Evolutionary conservation across 2,888 invertebrate species (phyloP).

Genomic region (Deroplatys truncata): DNA sequence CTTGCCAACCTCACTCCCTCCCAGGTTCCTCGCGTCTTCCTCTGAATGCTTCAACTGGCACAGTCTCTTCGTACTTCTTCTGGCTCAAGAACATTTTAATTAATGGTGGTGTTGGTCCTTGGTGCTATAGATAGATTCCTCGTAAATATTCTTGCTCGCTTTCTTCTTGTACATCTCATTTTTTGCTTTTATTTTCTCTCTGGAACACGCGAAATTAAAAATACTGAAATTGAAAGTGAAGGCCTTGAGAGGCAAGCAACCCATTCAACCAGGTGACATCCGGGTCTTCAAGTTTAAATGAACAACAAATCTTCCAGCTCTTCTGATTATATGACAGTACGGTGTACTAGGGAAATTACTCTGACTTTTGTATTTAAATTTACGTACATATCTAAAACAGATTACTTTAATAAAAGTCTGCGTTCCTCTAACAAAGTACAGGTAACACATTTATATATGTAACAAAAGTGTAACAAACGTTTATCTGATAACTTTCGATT

Average conservation of each 20-base stretch:
- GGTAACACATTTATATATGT: no score
- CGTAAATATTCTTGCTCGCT: slow-evolving; percentile 6
- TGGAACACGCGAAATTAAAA: background rate
- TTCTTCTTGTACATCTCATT: background rate
- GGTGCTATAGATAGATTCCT: slow-evolving; percentile 16
- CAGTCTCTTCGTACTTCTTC: background rate
- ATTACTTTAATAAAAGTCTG: no score
- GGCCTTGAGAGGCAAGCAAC: background rate
- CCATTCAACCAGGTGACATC: background rate
- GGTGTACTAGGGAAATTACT: background rate
- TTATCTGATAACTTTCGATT: no score
- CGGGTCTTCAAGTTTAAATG: background rate
- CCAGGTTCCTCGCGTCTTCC: background rate
- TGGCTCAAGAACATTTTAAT: slow-evolving; percentile 19
- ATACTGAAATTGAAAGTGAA: background rate
- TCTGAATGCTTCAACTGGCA: background rate
- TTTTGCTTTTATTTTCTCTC: background rate
- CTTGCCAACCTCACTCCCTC: background rate
- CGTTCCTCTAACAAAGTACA: no score
- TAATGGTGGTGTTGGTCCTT: slow-evolving; percentile 14
- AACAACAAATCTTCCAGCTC: background rate
- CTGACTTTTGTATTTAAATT: background rate
- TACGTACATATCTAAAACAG: no score
- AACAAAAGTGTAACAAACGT: no score
- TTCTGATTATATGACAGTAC: background rate